Evolutionary conservation across 2,113 vertebrate genomes (phyloP).

Genomic region (Tachysurus fulvidraco): DNA sequence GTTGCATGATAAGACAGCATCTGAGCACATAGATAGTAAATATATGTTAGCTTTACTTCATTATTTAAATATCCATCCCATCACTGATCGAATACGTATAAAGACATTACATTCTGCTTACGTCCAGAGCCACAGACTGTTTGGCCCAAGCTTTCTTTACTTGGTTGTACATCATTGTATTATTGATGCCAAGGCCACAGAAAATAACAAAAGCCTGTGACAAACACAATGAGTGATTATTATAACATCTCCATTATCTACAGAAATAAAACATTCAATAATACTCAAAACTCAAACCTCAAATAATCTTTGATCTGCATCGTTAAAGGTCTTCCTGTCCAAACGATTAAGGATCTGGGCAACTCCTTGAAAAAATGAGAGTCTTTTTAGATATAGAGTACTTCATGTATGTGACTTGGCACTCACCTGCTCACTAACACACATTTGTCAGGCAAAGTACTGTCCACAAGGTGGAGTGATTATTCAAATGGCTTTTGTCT

Average conservation of each 20-base stretch:
- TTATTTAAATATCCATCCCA: neutral
- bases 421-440: neutral
- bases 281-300: slow-evolving; percentile 63
- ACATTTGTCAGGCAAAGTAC: neutral
- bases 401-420: neutral
- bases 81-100: slow-evolving; percentile 52
- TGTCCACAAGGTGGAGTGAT: neutral
- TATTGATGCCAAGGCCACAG: slow-evolving; percentile 81
- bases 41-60: neutral
- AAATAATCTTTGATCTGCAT: slow-evolving; percentile 80
- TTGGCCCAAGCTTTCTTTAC: slow-evolving; percentile 82
- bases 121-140: slow-evolving; percentile 79
- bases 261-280: neutral
- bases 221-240: slow-evolving; percentile 5
- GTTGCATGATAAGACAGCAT: slow-evolving; percentile 81
- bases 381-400: neutral
- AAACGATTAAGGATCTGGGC: slow-evolving; percentile 79
- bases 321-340: slow-evolving; percentile 78
- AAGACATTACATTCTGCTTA: slow-evolving; percentile 56
- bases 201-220: slow-evolving; percentile 79
- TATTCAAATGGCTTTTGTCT: neutral
- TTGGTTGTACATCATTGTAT: slow-evolving; percentile 83
- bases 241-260: neutral
- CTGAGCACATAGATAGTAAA: slow-evolving; percentile 54
- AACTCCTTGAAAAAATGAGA: slow-evolving; percentile 65